Evolutionary conservation across 2,888 invertebrate genomes (phyloP).

Genomic region (Temnothorax ravouxi): DNA sequence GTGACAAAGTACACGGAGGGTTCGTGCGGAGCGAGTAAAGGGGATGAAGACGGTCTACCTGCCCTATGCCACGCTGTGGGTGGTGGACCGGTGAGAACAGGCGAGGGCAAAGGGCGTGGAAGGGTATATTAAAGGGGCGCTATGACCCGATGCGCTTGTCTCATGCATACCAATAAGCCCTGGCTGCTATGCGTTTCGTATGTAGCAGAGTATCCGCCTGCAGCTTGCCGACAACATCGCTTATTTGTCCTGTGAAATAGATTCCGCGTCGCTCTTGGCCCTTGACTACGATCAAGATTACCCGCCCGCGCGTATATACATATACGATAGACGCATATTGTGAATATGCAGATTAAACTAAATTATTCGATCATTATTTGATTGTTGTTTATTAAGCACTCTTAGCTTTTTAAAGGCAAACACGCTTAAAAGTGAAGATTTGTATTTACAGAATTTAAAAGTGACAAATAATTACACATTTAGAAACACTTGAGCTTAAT

Average conservation of each 20-base stretch:
- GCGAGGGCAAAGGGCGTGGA: constrained; percentile 51
- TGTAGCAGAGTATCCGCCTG: constrained; percentile 38
- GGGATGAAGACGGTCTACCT: not conserved
- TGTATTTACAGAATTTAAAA: not conserved
- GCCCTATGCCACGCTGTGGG: not conserved
- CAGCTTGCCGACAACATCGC: constrained; percentile 52
- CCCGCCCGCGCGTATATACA: not conserved
- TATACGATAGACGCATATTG: not conserved
- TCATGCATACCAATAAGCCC: constrained; percentile 81
- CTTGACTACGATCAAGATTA: constrained; percentile 29
- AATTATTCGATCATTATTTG: not conserved
- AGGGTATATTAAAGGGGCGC: constrained; percentile 71
- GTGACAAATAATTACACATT: not conserved
- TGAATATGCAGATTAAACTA: constrained; percentile 8
- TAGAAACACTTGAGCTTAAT: not conserved
- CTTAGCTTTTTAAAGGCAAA: not conserved
- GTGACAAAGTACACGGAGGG: constrained; percentile 50
- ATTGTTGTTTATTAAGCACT: not conserved
- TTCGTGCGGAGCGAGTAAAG: not conserved
- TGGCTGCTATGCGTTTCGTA: constrained; percentile 27
- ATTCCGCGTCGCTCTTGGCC: constrained; percentile 35
- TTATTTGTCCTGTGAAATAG: constrained; percentile 65
- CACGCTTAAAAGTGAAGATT: not conserved
- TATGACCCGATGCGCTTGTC: constrained; percentile 62
- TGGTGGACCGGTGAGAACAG: constrained; percentile 38